Evolutionary conservation across 1,140 invertebrate species (phyloP), one percentile per base, ranked within the genome.

Genomic region (Stegodyphus mimosarum): DNA sequence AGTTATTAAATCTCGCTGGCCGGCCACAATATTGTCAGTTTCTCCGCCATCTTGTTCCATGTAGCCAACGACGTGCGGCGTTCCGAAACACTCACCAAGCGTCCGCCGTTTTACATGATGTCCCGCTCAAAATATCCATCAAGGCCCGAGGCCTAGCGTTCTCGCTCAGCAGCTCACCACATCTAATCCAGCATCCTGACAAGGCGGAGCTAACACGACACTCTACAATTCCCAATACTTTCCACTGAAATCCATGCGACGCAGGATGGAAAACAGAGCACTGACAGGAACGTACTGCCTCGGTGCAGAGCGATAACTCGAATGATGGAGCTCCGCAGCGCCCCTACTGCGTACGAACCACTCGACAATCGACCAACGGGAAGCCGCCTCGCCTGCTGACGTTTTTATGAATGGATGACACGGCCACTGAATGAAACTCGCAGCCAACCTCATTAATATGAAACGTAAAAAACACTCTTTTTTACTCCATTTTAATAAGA

Each of bases 1-100:
- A 9, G 88, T 87, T 75, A 90, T 90, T 87, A 94, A 64, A 50
- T 88, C 87, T 52, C 74, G 48, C 15, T 52, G 49, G 48, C 70
- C 78, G 49, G 49, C 71, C 70, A 72, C 53, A 50, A 66, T 69
- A 53, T 52, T 72, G 69, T 55, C 71, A 67, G 83, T 50, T 17
- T 73, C 78, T 77, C 77, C 86, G 77, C 81, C 83, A 85, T 85
- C 75, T 77, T 78, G 83, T 72, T 70, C 83, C 83, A 85, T 85
- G 83, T 60, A 77, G 66, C 67, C 51, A 69, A 53, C 60, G 71
- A 48, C 17, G 53, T 33, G 49, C 51, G 6, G 48, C 52, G 52
- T 7, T 17, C 11, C n/a, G 13, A 60, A 15, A 15, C 1, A 67
- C 7, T 60, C 55, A 15, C 55, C 55, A 33, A 11, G 9, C 55